Base-by-base conservation (phyloP, 2,888 invertebrate genomes). In the Masnerella sp. region DNA sequence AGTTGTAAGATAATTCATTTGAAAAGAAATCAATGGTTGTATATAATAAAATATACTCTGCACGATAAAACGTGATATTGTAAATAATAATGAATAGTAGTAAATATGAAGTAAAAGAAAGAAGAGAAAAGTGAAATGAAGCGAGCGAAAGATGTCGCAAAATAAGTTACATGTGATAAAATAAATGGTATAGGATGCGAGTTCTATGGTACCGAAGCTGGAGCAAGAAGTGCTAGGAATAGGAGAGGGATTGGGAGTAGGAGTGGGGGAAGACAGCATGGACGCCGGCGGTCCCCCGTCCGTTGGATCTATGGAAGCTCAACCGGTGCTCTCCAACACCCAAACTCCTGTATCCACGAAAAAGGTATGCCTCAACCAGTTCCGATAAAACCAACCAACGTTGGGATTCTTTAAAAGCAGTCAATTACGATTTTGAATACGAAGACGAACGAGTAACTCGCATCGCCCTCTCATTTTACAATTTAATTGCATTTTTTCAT, bases 201-300 rank as follows among this genome's bases (percentile, higher is more conserved):
- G 87, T 72, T 85, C 87, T 73, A 82, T 85, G 80, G 82, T 86
- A 80, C 85, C 86, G 79, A 87, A 86, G 82, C 84, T 87, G 87
- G 87, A 87, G 78, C 78, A 85, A 43, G 87, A 87, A 79, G 85
- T 85, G 58, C 83, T 87, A 79, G 82, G 83, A 82, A 84, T 87
- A 81, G 87, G 87, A 83, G 83, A 83, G 80, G 87, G 84, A 84
- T 83, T 86, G 79, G 78, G 78, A 74, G 84, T 85, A 78, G 85
- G 85, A 79, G 83, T 83, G 74, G 86, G 87, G 76, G 87, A 87
- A 73, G 87, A 87, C 84, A 87, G 87, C 83, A 86, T 87, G 87
- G 87, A 87, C 77, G 87, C 86, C 84, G 93, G 92, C 70, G 91
- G 95, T 86, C 91, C 96, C 84, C 91, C 91, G 1, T 95, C 96